A percentile compares a stretch with the other conserved stretches of the same genome.
Evolutionary conservation across 1,140 invertebrate genomes (phyloP).

Genomic region (Cherax destructor): DNA sequence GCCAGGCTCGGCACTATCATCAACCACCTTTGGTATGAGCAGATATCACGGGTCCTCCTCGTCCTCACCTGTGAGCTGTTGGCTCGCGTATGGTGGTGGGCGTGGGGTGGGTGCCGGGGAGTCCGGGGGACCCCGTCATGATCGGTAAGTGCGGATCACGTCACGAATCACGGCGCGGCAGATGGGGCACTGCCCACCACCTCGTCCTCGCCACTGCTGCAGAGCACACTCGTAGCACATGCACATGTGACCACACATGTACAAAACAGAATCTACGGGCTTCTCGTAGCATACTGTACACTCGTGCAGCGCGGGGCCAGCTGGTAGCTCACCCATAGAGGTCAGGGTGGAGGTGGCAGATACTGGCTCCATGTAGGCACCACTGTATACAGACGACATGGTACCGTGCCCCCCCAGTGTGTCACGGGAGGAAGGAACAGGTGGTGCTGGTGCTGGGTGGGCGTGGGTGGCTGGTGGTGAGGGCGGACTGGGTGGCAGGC

Average conservation of each 20-base stretch:
- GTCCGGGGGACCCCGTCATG: conserved; percentile 57
- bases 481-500: conserved; percentile 56
- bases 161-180: conserved; percentile 94
- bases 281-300: conserved; percentile 97
- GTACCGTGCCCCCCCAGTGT: conserved; percentile 51
- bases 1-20: conserved; percentile 33
- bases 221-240: conserved; percentile 94
- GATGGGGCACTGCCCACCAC: conserved; percentile 93
- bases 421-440: conserved; percentile 25
- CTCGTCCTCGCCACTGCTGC: conserved; percentile 86
- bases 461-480: conserved; percentile 48
- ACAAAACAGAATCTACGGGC: conserved; percentile 93
- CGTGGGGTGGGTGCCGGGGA: conserved; percentile 4
- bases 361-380: conserved; percentile 62
- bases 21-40: conserved; percentile 69
- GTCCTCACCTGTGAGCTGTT: not conserved
- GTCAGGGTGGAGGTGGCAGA: conserved; percentile 59
- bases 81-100: conserved; percentile 13
- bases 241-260: conserved; percentile 98
- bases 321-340: conserved; percentile 46
- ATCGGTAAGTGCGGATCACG: conserved; percentile 92
- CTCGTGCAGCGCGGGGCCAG: conserved; percentile 77
- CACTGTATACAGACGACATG: conserved; percentile 63
- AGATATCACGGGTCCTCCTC: conserved; percentile 62
- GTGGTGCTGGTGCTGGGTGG: conserved; percentile 26